Evolutionary conservation across 2,888 invertebrate species (phyloP), one percentile per base, ranked within the genome.

Genomic region (Emmelina monodactyla): DNA sequence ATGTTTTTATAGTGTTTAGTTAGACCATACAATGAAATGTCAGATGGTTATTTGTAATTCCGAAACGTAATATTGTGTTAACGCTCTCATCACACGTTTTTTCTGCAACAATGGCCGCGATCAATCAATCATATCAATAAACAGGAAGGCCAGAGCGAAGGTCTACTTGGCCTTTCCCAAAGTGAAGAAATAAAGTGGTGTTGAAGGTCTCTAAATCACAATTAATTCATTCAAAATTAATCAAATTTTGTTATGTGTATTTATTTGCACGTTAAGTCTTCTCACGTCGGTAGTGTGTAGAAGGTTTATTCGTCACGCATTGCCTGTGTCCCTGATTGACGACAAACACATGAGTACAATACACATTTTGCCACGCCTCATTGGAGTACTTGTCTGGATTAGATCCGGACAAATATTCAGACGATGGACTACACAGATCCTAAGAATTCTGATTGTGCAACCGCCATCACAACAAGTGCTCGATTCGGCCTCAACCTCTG

Each of bases 251-350:
- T 6, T 28, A 28, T 57, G 46, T 40, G 44, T 32, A 42, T 41
- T 50, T 48, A 51, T 54, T 53, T 51, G 52, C 61, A 61, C 55
- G 61, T 19, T n/a, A 19, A 56, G 41, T 49, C 45, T 56, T 58
- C 56, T 54, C 56, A 56, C 52, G 52, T n/a, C n/a, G n/a, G n/a
- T n/a, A n/a, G n/a, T n/a, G n/a, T n/a, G n/a, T n/a, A n/a, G n/a
- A n/a, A n/a, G n/a, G n/a, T 11, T 5, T 6, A 9, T 19, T 19
- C 19, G 19, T 19, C 19, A 19, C 25, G 25, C 3, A 25, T 7
- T n/a, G 25, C n/a, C 25, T 11, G n/a, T 25, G n/a, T n/a, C n/a
- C n/a, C n/a, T n/a, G 9, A 25, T 25, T 25, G 25, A 10, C 25
- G 6, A 10, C n/a, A 7, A 11, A 25, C 11, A 3, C 3, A 3